Percentiles rank a stretch among this genome's conserved stretches.
These are phyloP conservation scores for Drosophila lutescens DNA, from an alignment of 2,888 invertebrate genomes.

Conservation along the genomic window DNA sequence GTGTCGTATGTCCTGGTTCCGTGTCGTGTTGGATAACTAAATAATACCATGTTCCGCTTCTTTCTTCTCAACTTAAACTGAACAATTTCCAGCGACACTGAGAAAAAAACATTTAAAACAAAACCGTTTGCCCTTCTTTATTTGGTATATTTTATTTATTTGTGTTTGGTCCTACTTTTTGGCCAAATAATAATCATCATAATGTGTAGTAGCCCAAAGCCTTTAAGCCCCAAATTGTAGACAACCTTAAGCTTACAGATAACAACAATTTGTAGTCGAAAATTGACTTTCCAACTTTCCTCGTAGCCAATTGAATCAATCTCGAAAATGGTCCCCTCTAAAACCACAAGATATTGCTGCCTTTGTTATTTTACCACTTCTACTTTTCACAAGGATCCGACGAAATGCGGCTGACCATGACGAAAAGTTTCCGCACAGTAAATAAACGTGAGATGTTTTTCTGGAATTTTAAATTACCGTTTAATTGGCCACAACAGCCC, in stretches of 20 bases:
- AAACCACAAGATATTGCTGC: constrained; percentile 14
- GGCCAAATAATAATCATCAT: too few relatives aligned
- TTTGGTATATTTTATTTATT: too few relatives aligned
- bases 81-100: neutral
- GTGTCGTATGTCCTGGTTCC: constrained; percentile 5
- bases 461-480: constrained; percentile 38
- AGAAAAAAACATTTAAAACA: neutral
- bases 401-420: constrained; percentile 28
- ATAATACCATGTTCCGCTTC: constrained; percentile 25
- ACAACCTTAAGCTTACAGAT: neutral
- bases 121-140: too few relatives aligned
- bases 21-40: constrained; percentile 27
- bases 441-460: constrained; percentile 48
- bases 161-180: too few relatives aligned
- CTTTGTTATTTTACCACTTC: neutral
- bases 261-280: neutral
- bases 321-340: constrained; percentile 1
- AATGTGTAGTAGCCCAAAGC: neutral
- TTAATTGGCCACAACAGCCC: constrained; percentile 45
- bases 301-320: constrained; percentile 6
- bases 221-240: neutral
- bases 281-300: neutral
- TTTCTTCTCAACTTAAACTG: constrained; percentile 3
- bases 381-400: neutral
- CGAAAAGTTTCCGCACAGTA: constrained; percentile 28